phyloP scores from a whole-genome alignment of 2,113 vertebrate species.

The Zosterops lateralis region DNA sequence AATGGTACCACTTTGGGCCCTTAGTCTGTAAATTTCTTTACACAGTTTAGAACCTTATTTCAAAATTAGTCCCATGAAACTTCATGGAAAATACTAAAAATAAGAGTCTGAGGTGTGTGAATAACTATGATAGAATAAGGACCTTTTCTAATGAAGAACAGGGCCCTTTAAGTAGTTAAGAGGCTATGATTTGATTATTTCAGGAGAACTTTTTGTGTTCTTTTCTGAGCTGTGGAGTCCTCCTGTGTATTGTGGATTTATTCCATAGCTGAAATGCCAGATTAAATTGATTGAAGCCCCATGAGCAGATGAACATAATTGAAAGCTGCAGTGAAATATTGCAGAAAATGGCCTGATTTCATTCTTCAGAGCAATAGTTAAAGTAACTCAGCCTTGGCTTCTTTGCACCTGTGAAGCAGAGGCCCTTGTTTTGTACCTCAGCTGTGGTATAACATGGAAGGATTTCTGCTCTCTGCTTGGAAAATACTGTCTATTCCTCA shows the following conservation, averaged over 20 bases:
- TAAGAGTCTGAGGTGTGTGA: neutral
- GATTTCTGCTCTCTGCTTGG: slow-evolving; percentile 28
- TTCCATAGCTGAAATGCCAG: neutral
- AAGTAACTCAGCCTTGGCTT: neutral
- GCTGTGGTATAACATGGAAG: neutral
- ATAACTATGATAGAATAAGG: neutral
- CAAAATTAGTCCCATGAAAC: neutral
- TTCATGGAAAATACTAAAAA: neutral
- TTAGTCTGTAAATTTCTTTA: neutral
- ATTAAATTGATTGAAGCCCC: neutral
- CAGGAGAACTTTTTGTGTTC: neutral
- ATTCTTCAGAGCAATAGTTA: neutral
- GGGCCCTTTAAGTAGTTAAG: neutral
- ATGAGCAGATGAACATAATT: neutral
- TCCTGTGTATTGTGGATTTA: neutral
- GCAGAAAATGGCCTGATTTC: slow-evolving; percentile 30
- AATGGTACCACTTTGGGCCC: neutral
- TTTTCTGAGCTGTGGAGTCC: neutral
- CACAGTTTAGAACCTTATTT: neutral
- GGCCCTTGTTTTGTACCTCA: neutral
- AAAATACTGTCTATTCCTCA: slow-evolving; percentile 20
- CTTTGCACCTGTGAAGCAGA: neutral
- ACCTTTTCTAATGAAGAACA: neutral
- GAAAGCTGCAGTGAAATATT: neutral
- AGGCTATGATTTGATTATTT: neutral